Base-by-base conservation (phyloP, 2,797 vertebrate species). In the Danio choprae region DNA sequence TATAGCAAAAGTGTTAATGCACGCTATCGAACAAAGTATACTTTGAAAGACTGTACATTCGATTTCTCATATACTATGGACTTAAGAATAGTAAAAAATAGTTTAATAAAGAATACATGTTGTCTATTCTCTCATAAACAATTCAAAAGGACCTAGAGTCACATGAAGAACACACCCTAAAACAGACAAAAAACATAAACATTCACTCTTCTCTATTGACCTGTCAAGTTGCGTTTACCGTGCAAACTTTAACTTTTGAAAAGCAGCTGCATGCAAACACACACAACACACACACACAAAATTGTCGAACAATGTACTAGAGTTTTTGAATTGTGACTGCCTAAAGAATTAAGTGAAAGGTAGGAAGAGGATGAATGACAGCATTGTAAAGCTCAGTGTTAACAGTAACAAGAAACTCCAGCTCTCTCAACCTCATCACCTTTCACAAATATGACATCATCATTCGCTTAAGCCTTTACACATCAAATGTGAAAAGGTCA, bases 401-500 rank as follows among this genome's bases (percentile, higher is more conserved):
- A 8, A 62, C 68, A 73, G 38, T 63, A 73, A 73, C 60, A 65
- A 58, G 60, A 73, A 63, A 73, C 70, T 65, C 41, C 69, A 48
- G 69, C 69, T 73, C 67, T 71, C 41, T 73, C 62, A 18, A 64
- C 22, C 60, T 73, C 78, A 73, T 80, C 70, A 73, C 41, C 59
- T 63, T 72, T 72, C 69, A 79, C 11, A 79, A 44, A 72, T 71
- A 62, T 62, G 20, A 72, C 77, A 79, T 79, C 67, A 70, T 63
- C 46, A 62, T n/a, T 51, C 12, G 4, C 46, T 63, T 62, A 71
- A 62, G 77, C 67, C 56, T 51, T 51, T 60, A 79, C 18, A 50
- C 48, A 71, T 79, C 65, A 70, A 41, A 50, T 41, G 65, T 51
- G 36, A 71, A 77, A 71, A 70, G 77, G 44, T 70, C 65, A 62